phyloP scores from a whole-genome alignment of 2,113 vertebrate species.

The Daboia siamensis region DNA sequence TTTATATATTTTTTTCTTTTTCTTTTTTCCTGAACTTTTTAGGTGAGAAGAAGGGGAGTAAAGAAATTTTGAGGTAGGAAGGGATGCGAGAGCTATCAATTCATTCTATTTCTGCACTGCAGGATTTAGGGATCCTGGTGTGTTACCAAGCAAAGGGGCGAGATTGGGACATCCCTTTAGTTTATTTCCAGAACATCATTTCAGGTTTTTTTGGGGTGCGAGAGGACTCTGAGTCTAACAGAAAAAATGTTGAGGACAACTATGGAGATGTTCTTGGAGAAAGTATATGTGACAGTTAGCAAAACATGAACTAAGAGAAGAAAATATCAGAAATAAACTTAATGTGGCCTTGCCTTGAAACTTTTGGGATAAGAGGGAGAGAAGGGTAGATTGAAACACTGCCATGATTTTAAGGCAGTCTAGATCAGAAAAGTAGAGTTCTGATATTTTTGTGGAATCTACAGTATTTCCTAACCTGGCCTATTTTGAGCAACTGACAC shows the following conservation, averaged over 20 bases:
- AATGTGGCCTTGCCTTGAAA: neutral
- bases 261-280: neutral
- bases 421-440: neutral
- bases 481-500: neutral
- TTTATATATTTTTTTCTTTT: neutral
- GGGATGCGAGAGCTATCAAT: neutral
- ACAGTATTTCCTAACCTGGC: neutral
- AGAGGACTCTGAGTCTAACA: neutral
- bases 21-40: neutral
- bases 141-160: neutral
- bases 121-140: neutral
- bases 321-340: neutral
- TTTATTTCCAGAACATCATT: neutral
- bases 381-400: neutral
- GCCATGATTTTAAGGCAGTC: neutral
- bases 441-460: neutral
- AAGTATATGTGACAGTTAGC: neutral
- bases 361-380: neutral
- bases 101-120: neutral
- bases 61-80: neutral
- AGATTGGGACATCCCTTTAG: neutral
- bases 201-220: neutral
- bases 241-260: neutral
- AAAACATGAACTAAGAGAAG: neutral
- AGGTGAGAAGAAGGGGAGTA: neutral